phyloP scores from a whole-genome alignment of 2,888 invertebrate genomes.

The Chrysodeixis includens region DNA sequence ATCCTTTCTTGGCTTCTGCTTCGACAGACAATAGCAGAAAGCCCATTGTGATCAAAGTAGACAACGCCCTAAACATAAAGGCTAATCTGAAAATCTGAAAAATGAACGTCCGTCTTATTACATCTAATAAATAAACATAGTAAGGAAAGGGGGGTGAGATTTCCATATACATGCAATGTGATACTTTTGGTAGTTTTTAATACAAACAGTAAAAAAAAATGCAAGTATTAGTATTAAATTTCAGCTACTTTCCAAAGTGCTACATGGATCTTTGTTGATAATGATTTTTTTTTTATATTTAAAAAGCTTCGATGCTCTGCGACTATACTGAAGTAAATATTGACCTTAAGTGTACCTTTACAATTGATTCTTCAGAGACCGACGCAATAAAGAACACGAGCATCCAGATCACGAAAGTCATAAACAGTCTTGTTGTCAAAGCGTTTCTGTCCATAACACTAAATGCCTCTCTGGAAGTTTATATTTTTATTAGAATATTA shows the following conservation, averaged over 20 bases:
- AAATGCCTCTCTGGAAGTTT: conserved; percentile 68
- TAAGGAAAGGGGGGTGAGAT: not conserved
- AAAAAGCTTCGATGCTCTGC: no score
- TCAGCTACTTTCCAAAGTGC: no score
- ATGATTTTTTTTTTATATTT: no score
- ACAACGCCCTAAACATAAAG: conserved; percentile 59
- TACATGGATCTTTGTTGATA: no score
- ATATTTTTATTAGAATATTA: not conserved
- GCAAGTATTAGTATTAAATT: no score
- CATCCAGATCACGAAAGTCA: conserved; percentile 75
- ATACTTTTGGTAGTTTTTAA: no score
- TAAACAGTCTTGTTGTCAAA: conserved; percentile 70
- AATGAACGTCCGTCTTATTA: not conserved
- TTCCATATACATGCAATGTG: no score
- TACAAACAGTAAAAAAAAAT: no score
- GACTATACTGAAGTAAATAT: no score
- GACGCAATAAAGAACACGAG: conserved; percentile 75
- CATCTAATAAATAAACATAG: not conserved
- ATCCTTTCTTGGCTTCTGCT: conserved; percentile 35
- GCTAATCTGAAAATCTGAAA: conserved; percentile 72
- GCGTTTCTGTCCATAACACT: conserved; percentile 59
- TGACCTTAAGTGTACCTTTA: conserved; percentile 65
- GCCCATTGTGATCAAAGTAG: conserved; percentile 61
- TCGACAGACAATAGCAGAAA: conserved; percentile 46
- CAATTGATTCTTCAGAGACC: conserved; percentile 66